Base-by-base conservation (phyloP, 2,113 vertebrate species). In the Blennius ocellaris region DNA sequence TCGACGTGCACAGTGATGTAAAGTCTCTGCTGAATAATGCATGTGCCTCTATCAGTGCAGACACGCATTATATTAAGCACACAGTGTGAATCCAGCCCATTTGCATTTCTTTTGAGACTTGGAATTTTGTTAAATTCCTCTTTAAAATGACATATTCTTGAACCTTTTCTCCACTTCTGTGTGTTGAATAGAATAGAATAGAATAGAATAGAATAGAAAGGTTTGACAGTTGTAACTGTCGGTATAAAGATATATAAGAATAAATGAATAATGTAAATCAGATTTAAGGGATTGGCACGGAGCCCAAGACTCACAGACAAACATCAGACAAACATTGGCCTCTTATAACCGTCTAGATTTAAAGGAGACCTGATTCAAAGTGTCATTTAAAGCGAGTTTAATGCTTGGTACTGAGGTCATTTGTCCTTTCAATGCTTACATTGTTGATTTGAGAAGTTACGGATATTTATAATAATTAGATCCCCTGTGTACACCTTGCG, bases 11-110 rank as follows among this genome's bases (percentile, higher is more conserved):
- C 56, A 0, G 41, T 51, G 55, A 51, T 63, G 52, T n/a, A 16
- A 44, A 39, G 51, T 59, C 45, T 52, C 36, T 44, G 36, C 21
- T 76, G 67, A 75, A 72, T 78, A 78, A 63, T 55, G 51, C 16
- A 65, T 3, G 12, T 55, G 55, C 16, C 8, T 48, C 45, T 7
- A 1, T 58, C 11, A 30, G 58, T 16, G 65, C 50, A 52, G 7
- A 16, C 45, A 21, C 16, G 39, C 11, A 44, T 69, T 57, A 38
- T 44, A 39, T 37, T 63, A 51, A 54, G 57, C 3, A 1, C 30
- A 50, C 8, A 6, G 37, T 39, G 21, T 8, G 5, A 56, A n/a
- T 15, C 49, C 15, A 15, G 21, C 2, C 21, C 21, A 30, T 30
- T 30, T 41, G 39, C 14, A 15, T 2, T 17, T 36, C 5, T 7